Evolutionary conservation across 92 coral and sea anemone species (phyloP).

Genomic region (Epizoanthus fatuus): DNA sequence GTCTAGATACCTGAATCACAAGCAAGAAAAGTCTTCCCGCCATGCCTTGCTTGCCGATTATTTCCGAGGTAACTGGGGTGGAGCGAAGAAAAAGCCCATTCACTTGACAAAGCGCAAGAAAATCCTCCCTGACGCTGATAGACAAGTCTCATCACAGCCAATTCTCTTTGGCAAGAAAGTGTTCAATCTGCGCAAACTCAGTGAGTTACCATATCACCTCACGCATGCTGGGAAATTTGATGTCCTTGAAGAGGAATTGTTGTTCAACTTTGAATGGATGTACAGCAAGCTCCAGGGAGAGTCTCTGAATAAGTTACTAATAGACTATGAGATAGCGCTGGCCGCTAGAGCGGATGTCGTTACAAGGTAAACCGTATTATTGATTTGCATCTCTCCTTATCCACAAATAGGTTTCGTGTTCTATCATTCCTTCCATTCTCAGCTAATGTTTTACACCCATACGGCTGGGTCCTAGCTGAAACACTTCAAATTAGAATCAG

Average conservation of each 20-base stretch:
- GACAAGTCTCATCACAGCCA: slow-evolving; percentile 88
- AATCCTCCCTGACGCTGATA: slow-evolving; percentile 86
- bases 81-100: slow-evolving; percentile 83
- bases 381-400: not conserved
- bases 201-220: slow-evolving; percentile 84
- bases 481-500: too few relatives aligned
- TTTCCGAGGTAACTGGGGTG: slow-evolving; percentile 91
- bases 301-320: slow-evolving; percentile 73
- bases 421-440: too few relatives aligned
- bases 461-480: too few relatives aligned
- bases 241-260: slow-evolving; percentile 63
- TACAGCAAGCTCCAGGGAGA: slow-evolving; percentile 77
- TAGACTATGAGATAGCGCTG: slow-evolving; percentile 76
- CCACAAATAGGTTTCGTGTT: too few relatives aligned
- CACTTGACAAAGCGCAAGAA: slow-evolving; percentile 83
- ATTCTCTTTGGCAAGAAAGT: slow-evolving; percentile 79
- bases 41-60: slow-evolving; percentile 89
- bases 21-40: slow-evolving; percentile 65
- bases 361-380: slow-evolving; percentile 61
- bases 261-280: slow-evolving; percentile 91
- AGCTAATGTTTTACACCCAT: too few relatives aligned
- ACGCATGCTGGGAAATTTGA: slow-evolving; percentile 58
- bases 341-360: slow-evolving; percentile 63
- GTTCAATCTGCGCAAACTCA: slow-evolving; percentile 84
- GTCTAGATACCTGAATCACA: slow-evolving; percentile 64